These are phyloP conservation scores for Cathartes aura DNA, from an alignment of 2,113 vertebrate genomes.

Conservation along the genomic window DNA sequence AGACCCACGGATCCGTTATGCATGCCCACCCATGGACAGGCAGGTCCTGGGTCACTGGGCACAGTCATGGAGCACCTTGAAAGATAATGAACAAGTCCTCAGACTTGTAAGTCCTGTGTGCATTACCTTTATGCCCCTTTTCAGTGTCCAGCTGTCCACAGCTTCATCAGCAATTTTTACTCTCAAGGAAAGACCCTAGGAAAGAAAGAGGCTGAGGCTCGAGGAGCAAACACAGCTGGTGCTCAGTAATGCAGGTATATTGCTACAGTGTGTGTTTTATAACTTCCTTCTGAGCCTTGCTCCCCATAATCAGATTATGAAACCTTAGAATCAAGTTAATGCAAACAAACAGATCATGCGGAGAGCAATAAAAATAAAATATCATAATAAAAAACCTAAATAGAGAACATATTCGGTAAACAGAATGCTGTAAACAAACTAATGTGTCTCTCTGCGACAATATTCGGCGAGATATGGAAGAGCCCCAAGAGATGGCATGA, in stretches of 20 bases:
- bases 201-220: background rate
- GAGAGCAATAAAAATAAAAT: slow-evolving; percentile 69
- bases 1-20: rapidly evolving
- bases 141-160: background rate
- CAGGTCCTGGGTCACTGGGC: background rate
- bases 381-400: slow-evolving; percentile 56
- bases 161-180: background rate
- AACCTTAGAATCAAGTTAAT: slow-evolving; percentile 53
- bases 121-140: background rate
- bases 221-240: background rate
- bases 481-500: slow-evolving; percentile 39
- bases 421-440: slow-evolving; percentile 55
- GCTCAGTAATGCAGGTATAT: background rate
- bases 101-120: background rate
- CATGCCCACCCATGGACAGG: too few relatives aligned
- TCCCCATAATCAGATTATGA: slow-evolving; percentile 50
- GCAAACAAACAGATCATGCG: slow-evolving; percentile 58
- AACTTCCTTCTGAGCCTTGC: background rate
- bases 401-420: slow-evolving; percentile 19
- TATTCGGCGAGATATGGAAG: background rate
- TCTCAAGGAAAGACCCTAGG: background rate
- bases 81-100: background rate
- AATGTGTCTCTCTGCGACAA: slow-evolving; percentile 25
- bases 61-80: rapidly evolving
- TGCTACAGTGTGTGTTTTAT: background rate